phyloP scores from a whole-genome alignment of 2,888 invertebrate species.

The Anagyrus pseudococci region DNA sequence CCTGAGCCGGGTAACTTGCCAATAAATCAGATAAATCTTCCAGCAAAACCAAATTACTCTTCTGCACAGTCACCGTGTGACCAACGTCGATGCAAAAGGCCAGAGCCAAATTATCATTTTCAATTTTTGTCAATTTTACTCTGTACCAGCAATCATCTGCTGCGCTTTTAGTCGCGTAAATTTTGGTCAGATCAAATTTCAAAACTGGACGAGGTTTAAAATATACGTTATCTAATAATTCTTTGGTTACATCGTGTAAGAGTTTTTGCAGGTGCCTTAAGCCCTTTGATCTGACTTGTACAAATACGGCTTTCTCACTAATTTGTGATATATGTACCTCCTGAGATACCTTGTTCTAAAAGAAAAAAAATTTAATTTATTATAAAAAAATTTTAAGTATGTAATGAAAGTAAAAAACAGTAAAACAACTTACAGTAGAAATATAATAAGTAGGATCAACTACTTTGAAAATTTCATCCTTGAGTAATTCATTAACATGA shows the following conservation, averaged over 20 bases:
- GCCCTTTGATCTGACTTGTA: constrained; percentile 24
- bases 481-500: constrained; percentile 11
- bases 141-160: constrained; percentile 26
- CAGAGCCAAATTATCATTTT: constrained; percentile 8
- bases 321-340: constrained; percentile 26
- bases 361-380: no score
- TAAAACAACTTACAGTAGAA: constrained; percentile 11
- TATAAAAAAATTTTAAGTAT: no score
- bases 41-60: constrained; percentile 59
- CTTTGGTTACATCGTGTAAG: constrained; percentile 12
- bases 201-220: constrained; percentile 10
- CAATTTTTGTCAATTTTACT: constrained; percentile 17
- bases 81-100: constrained; percentile 43
- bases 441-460: constrained; percentile 14
- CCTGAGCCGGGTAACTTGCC: constrained; percentile 61
- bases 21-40: constrained; percentile 59
- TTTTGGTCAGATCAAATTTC: constrained; percentile 12
- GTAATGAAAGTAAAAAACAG: background rate
- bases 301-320: constrained; percentile 16
- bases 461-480: constrained; percentile 9
- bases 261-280: background rate
- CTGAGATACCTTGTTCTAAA: constrained; percentile 28
- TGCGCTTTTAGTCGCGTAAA: constrained; percentile 15
- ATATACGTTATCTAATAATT: constrained; percentile 9
- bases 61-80: constrained; percentile 52